These are phyloP conservation scores for Drosophila mayaguana DNA, from an alignment of 2,888 invertebrate genomes.

Conservation along the genomic window DNA sequence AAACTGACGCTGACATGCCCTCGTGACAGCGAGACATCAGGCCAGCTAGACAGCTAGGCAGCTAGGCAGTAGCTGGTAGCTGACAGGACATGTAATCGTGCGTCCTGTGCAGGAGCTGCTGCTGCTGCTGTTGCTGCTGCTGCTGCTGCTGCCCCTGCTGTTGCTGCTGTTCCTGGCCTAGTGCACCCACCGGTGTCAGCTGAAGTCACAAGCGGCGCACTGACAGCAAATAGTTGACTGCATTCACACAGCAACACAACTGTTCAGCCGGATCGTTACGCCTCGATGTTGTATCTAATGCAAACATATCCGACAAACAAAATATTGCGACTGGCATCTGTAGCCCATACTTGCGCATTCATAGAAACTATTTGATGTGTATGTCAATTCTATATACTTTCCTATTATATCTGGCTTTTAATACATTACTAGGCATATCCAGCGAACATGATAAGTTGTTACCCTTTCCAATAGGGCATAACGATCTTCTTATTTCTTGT, in stretches of 20 bases:
- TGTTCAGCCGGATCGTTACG: constrained; percentile 12
- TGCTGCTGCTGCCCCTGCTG: constrained; percentile 2
- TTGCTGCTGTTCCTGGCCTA: constrained; percentile 21
- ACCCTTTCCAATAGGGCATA: no score
- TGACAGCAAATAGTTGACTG: constrained; percentile 54
- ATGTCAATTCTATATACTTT: not conserved
- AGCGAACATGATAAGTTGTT: no score
- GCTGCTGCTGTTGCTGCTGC: not conserved
- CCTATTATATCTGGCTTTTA: no score
- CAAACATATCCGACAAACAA: constrained; percentile 9
- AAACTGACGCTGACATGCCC: constrained; percentile 72
- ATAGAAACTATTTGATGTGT: not conserved
- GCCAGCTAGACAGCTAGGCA: constrained; percentile 19
- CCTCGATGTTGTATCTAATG: constrained; percentile 4
- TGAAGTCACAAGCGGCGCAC: constrained; percentile 45
- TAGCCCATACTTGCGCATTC: not conserved
- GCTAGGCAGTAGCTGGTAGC: constrained; percentile 25
- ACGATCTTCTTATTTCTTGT: no score
- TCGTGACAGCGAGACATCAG: constrained; percentile 33
- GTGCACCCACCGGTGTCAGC: constrained; percentile 50
- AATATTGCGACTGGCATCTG: constrained; percentile 1
- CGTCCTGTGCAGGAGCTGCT: constrained; percentile 15
- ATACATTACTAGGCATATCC: no score
- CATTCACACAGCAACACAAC: constrained; percentile 20
- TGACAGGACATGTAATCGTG: constrained; percentile 11